Evolutionary conservation across 37 sponge, comb jelly and placozoan genomes (phyloP).

Genomic region (Ephydatia muelleri): DNA sequence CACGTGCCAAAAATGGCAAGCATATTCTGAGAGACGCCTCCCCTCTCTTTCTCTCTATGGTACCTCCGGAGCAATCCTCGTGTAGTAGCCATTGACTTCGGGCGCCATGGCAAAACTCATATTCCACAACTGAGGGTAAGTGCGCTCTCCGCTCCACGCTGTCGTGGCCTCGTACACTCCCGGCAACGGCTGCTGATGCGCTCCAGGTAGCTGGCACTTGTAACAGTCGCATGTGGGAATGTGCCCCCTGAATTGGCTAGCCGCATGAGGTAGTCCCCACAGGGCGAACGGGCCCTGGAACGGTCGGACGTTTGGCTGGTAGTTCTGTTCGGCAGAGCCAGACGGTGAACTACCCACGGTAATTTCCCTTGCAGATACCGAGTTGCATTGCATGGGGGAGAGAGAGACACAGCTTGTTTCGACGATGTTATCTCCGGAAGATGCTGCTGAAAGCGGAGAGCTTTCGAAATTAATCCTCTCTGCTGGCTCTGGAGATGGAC

Average conservation of each 20-base stretch:
- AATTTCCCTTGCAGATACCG: background rate
- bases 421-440: background rate
- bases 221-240: background rate
- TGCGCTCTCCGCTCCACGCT: background rate
- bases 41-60: background rate
- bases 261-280: background rate
- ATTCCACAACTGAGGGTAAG: background rate
- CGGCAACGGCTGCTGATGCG: background rate
- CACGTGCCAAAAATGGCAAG: background rate
- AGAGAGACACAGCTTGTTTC: background rate
- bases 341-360: background rate
- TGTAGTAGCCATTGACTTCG: background rate
- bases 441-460: background rate
- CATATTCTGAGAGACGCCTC: background rate
- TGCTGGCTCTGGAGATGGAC: background rate
- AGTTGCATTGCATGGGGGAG: background rate
- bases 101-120: background rate
- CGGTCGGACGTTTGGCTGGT: background rate
- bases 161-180: background rate
- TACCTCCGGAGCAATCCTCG: background rate
- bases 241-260: background rate
- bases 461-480: background rate
- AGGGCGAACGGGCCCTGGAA: background rate
- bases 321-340: background rate
- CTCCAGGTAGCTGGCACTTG: background rate